Evolutionary conservation across 2,797 vertebrate genomes (phyloP), one percentile per base, ranked within the genome.

Genomic region (Premnoplex brunnescens): DNA sequence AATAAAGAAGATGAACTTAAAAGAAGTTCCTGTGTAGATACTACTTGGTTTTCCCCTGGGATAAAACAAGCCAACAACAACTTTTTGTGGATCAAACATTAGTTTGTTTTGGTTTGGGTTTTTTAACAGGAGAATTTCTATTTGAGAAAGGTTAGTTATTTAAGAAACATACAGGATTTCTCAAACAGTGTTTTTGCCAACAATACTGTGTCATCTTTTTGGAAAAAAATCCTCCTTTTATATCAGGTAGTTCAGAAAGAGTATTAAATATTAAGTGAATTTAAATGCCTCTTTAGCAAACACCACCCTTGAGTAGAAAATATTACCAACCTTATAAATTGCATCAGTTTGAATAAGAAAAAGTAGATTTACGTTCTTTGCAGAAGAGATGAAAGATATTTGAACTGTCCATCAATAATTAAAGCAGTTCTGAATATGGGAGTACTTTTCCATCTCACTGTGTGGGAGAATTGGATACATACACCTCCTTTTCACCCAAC

Each of bases 381-480:
- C 49, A 77, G 68, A 32, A 58, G 14, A 71, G 32, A 71, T 52
- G 60, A 94, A 91, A 91, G 46, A 39, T 20, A 41, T 77, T 76
- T 94, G 64, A 91, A 78, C 19, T 54, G 49, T 27, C 88, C n/a
- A 73, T 92, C 63, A 87, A 85, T 89, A 92, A 92, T 64, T 69
- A 55, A 92, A 71, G 23, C 52, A 54, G 34, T n/a, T 51, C 24
- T 80, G 72, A 89, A 69, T 71, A 78, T 56, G 36, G 56, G 19
- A 92, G 39, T 48, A 48, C 6, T 83, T 91, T 51, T 41, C 41
- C 43, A 54, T 63, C 82, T 89, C 39, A 20, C 21, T 85, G 11
- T 76, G 64, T 56, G 49, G 67, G 37, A 85, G 41, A 36, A 26
- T 28, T 90, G 36, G 49, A 80, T 51, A 88, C 82, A 63, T 52